Evolutionary conservation across 2,113 vertebrate genomes (phyloP).

Genomic region (Regulus satrapa): DNA sequence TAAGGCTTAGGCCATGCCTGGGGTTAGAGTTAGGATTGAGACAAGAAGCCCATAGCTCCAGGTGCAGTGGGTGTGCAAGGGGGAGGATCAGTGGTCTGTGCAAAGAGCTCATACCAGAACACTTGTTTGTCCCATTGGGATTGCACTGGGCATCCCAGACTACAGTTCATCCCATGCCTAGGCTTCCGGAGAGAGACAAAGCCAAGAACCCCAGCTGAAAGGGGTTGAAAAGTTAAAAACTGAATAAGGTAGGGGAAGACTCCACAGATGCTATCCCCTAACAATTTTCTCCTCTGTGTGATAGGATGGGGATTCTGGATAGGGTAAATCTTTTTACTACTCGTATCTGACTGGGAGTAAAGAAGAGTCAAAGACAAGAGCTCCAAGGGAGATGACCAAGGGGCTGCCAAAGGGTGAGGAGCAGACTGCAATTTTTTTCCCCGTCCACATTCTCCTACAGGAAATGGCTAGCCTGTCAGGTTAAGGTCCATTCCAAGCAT

Average conservation of each 20-base stretch:
- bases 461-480: not conserved
- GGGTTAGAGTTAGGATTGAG: not conserved
- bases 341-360: not conserved
- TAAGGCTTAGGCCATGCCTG: not conserved
- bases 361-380: not conserved
- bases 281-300: not conserved
- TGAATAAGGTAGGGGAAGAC: not conserved
- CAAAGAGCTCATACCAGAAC: not conserved
- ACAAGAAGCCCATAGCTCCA: not conserved
- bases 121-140: not conserved
- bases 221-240: not conserved
- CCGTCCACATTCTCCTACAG: not conserved
- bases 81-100: not conserved
- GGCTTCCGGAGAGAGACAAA: not conserved
- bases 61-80: not conserved
- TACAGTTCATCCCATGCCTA: not conserved
- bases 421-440: not conserved
- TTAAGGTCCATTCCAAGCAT: not conserved
- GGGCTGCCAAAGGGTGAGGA: not conserved
- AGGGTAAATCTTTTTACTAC: not conserved
- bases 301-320: not conserved
- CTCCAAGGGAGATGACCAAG: not conserved
- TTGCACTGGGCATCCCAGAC: not conserved
- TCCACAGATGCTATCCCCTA: not conserved
- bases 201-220: not conserved